Evolutionary conservation across 2,888 invertebrate genomes (phyloP).

Genomic region (Eugnorisma glareosa): DNA sequence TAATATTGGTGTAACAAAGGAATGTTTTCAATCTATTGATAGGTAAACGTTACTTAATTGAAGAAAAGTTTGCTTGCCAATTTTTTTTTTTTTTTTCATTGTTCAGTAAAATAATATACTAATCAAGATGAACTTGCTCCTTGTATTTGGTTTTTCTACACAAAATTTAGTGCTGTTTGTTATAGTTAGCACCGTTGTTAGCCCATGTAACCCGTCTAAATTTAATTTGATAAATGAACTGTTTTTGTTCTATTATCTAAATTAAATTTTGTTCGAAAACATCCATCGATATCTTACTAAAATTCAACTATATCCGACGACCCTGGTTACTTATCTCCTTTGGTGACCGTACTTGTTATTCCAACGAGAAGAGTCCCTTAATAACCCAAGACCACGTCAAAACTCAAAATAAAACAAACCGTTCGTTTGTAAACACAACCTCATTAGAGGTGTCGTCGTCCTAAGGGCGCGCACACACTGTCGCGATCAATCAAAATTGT

Average conservation of each 20-base stretch:
- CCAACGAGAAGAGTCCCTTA: background rate
- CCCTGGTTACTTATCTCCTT: too few species aligned
- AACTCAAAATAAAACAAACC: constrained; percentile 64
- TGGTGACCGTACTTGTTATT: too few species aligned
- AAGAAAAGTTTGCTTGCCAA: constrained; percentile 3
- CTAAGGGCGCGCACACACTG: constrained; percentile 68
- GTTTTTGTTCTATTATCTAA: too few species aligned
- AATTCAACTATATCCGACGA: too few species aligned
- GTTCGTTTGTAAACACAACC: constrained; percentile 72
- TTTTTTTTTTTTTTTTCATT: background rate
- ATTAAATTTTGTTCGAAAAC: too few species aligned
- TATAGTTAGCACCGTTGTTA: background rate
- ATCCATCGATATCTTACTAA: too few species aligned
- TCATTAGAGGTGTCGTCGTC: constrained; percentile 73
- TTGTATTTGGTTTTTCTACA: background rate
- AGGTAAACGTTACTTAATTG: constrained; percentile 15
- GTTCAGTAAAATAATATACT: background rate
- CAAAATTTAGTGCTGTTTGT: background rate
- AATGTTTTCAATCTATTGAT: constrained; percentile 39
- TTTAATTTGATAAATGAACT: too few species aligned
- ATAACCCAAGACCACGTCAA: constrained; percentile 14
- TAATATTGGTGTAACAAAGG: constrained; percentile 61
- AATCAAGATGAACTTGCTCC: background rate
- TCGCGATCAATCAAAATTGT: constrained; percentile 89
- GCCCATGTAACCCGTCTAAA: background rate